A percentile compares a stretch with the other conserved stretches of the same genome.
Evolutionary conservation across 1,140 invertebrate species (phyloP).

Genomic region (Lepidurus arcticus): DNA sequence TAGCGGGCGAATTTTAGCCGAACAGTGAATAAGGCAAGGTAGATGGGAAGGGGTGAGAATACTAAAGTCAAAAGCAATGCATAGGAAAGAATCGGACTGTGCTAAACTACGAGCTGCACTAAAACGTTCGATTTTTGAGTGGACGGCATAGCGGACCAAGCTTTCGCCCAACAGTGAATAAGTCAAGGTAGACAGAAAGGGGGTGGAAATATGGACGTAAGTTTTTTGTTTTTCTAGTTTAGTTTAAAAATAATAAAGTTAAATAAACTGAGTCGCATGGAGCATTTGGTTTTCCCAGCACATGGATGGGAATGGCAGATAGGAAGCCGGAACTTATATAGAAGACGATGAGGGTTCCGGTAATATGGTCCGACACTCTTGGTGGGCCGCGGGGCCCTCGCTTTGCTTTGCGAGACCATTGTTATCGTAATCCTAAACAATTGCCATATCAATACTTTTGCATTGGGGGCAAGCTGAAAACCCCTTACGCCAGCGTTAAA

Average conservation of each 20-base stretch:
- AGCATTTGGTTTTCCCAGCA: background rate
- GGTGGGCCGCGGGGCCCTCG: background rate
- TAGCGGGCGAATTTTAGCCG: too few relatives aligned
- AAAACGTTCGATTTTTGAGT: too few relatives aligned
- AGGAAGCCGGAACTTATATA: slow-evolving; percentile 9
- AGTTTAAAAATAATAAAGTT: background rate
- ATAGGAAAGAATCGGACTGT: too few relatives aligned
- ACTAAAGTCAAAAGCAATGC: too few relatives aligned
- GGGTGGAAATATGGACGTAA: too few relatives aligned
- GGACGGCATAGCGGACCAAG: too few relatives aligned
- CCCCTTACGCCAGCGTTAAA: background rate
- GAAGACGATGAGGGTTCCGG: slow-evolving; percentile 9
- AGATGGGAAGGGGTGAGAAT: too few relatives aligned
- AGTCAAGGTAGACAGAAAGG: too few relatives aligned
- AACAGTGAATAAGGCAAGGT: too few relatives aligned
- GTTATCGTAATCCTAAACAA: slow-evolving; percentile 22
- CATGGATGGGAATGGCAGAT: background rate
- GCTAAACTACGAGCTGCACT: too few relatives aligned
- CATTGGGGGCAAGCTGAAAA: background rate
- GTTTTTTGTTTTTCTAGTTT: too few relatives aligned
- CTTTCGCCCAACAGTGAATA: too few relatives aligned
- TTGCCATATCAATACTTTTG: background rate
- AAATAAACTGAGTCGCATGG: background rate
- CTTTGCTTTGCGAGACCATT: background rate
- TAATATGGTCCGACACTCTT: background rate